A percentile compares a stretch with the other conserved stretches of the same genome.
Evolutionary conservation across 2,888 invertebrate genomes (phyloP).

Genomic region (Pyrgus malvae): DNA sequence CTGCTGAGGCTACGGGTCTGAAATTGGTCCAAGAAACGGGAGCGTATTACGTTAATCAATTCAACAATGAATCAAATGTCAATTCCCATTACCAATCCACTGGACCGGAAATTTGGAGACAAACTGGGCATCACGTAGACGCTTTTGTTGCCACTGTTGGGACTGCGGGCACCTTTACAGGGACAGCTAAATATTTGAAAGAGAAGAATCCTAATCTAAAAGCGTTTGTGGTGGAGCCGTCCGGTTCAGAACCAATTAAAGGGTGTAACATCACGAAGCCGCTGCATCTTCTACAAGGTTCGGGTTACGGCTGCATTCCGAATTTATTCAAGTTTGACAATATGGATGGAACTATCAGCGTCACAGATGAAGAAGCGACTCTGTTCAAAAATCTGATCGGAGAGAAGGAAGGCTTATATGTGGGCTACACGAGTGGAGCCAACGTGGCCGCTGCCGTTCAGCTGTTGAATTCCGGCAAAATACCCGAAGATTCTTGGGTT

Average conservation of each 20-base stretch:
- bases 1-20: conserved; percentile 60
- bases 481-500: conserved; percentile 67
- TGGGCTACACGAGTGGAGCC: conserved; percentile 72
- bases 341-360: conserved; percentile 64
- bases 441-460: conserved; percentile 72
- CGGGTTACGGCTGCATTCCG: conserved; percentile 70
- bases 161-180: conserved; percentile 68
- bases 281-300: conserved; percentile 70
- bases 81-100: conserved; percentile 66
- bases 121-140: conserved; percentile 68
- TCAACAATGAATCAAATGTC: conserved; percentile 59
- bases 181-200: conserved; percentile 65
- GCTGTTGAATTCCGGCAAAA: conserved; percentile 58
- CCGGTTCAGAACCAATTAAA: conserved; percentile 66
- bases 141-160: conserved; percentile 70
- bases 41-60: conserved; percentile 70
- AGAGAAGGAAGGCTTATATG: conserved; percentile 66
- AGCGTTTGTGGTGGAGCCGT: conserved; percentile 66
- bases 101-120: conserved; percentile 74
- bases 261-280: conserved; percentile 67
- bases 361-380: conserved; percentile 65
- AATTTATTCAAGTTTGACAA: conserved; percentile 62
- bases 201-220: conserved; percentile 61
- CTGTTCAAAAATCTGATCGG: conserved; percentile 62
- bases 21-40: conserved; percentile 55